phyloP scores from a whole-genome alignment of 2,797 vertebrate genomes.

The Vespertilio murinus region DNA sequence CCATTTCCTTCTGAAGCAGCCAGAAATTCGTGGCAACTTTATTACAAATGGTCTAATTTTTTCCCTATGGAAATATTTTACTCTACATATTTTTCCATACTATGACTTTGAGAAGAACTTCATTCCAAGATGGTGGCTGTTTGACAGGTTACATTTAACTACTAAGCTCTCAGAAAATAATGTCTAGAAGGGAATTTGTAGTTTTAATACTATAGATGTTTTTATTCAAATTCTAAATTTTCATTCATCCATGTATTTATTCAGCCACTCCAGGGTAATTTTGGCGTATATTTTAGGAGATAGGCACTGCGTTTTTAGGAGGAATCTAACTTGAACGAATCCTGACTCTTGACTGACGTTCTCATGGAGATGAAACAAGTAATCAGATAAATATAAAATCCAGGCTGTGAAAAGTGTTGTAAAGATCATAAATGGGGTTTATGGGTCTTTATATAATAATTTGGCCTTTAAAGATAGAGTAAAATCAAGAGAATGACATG shows the following conservation, averaged over 20 bases:
- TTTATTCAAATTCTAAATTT: slow-evolving; percentile 33
- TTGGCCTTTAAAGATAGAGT: background rate
- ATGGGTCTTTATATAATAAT: background rate
- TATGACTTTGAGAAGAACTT: background rate
- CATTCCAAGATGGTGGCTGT: background rate
- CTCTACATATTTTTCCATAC: background rate
- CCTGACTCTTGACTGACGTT: background rate
- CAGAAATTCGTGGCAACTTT: slow-evolving; percentile 13
- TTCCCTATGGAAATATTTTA: slow-evolving; percentile 44
- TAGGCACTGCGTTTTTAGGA: background rate
- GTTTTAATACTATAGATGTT: slow-evolving; percentile 1
- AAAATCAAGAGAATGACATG: background rate
- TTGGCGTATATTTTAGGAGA: background rate
- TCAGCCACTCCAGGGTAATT: background rate
- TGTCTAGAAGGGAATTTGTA: background rate
- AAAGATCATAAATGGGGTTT: background rate
- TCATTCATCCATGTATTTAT: background rate
- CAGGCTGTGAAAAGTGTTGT: background rate
- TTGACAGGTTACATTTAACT: background rate
- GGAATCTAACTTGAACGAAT: background rate
- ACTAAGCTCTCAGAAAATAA: background rate
- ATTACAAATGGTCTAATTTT: slow-evolving; percentile 40
- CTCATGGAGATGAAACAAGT: background rate
- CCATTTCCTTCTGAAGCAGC: slow-evolving; percentile 35
- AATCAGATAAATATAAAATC: background rate